phyloP scores from a whole-genome alignment of 2,797 vertebrate genomes.

The Leucoraja ocellata region DNA sequence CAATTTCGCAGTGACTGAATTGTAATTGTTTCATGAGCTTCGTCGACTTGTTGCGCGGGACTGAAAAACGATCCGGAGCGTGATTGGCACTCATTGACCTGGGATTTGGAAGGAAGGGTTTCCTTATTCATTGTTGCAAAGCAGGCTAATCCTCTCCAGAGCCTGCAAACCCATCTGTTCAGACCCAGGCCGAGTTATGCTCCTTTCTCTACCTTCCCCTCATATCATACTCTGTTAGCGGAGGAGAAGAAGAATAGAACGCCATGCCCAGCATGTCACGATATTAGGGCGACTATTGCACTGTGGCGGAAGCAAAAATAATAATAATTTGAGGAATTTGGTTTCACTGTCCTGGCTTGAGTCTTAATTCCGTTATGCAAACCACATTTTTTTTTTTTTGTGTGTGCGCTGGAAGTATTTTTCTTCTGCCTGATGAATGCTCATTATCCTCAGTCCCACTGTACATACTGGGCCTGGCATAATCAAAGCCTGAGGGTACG shows the following conservation, averaged over 20 bases:
- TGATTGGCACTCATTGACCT: constrained; percentile 87
- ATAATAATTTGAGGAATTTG: constrained; percentile 53
- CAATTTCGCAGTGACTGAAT: constrained; percentile 76
- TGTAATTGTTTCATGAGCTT: constrained; percentile 83
- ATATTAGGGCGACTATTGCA: not conserved
- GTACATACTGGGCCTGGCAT: constrained; percentile 85
- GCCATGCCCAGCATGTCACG: not conserved
- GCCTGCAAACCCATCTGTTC: constrained; percentile 30
- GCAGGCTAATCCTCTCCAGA: constrained; percentile 28
- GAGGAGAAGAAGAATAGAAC: not conserved
- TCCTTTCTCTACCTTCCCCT: not conserved
- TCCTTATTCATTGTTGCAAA: constrained; percentile 32
- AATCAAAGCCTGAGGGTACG: constrained; percentile 99
- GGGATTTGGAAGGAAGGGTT: constrained; percentile 51
- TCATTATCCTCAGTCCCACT: constrained; percentile 89
- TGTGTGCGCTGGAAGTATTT: constrained; percentile 57
- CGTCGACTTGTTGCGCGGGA: constrained; percentile 76
- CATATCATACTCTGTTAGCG: not conserved
- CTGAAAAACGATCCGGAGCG: constrained; percentile 59
- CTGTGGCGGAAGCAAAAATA: not conserved
- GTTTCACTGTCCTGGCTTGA: constrained; percentile 65
- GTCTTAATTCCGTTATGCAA: constrained; percentile 86
- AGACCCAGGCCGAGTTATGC: not conserved
- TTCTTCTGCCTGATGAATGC: constrained; percentile 82
- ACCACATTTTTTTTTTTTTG: constrained; percentile 70